Evolutionary conservation across 2,113 vertebrate genomes (phyloP), one percentile per base, ranked within the genome.

Genomic region (Urocolius indicus): DNA sequence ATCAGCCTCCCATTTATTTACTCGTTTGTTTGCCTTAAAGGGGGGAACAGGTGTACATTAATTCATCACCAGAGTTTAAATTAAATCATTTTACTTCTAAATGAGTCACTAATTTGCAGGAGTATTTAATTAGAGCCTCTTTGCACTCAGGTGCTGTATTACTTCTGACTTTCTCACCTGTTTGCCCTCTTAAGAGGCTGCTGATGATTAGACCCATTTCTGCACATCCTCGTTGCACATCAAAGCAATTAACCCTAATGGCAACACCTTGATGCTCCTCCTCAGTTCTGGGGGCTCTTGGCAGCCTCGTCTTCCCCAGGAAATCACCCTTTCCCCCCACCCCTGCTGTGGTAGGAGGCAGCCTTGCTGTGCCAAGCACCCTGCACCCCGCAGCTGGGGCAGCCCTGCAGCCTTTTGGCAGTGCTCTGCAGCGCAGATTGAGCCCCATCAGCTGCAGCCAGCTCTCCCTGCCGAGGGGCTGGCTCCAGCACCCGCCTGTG

Each of bases 21-120:
- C 95, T 96, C 96, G 78, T 96, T 97, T 97, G 93, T 95, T 94
- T 93, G 72, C 89, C 93, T 95, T 94, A 94, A 95, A 94, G 95
- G 93, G 80, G 67, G 84, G 92, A 95, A 94, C 97, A 97, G 97
- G 97, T 97, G 97, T 95, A 95, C 95, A 96, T 97, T 97, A 97
- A 97, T 97, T 97, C 97, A 97, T 97, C 95, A 96, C 65, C 88
- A 89, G 87, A 83, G 76, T 94, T 96, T 87, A 95, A 94, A 97
- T 97, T 94, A 97, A 97, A 96, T 96, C 97, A 97, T 97, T 97
- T 97, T 91, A 95, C 94, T 96, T 97, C 97, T 96, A 97, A 97
- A 97, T 96, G 96, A 97, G 91, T 94, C 89, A 49, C 92, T 97
- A 95, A 97, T 97, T 97, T 97, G 83, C 83, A 84, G 89, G 87